phyloP scores from a whole-genome alignment of 2,113 vertebrate species.

The Budorcas taxicolor region DNA sequence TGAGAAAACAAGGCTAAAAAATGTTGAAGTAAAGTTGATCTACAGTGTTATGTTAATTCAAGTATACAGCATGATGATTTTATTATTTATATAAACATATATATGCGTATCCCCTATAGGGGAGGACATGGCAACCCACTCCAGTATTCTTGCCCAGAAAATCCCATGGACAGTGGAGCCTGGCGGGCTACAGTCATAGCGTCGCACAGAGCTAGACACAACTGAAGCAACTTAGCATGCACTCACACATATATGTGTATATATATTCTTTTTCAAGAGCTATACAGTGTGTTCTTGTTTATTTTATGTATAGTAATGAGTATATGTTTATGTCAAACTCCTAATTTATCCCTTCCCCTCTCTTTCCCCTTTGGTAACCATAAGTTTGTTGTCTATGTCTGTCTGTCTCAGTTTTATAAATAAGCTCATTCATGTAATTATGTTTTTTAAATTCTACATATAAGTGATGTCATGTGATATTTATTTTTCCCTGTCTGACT shows the following conservation, averaged over 20 bases:
- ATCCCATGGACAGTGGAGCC: background rate
- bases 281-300: background rate
- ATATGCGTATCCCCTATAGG: background rate
- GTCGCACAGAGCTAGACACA: background rate
- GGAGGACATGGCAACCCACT: background rate
- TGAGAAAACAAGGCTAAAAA: background rate
- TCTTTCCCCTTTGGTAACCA: background rate
- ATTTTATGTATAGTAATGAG: background rate
- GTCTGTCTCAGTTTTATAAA: background rate
- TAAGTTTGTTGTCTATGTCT: background rate
- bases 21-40: background rate
- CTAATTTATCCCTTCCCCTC: background rate
- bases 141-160: background rate
- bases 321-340: background rate
- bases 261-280: background rate
- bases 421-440: background rate
- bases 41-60: background rate
- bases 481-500: background rate
- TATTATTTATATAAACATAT: background rate
- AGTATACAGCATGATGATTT: background rate
- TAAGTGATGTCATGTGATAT: background rate
- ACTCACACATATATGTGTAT: background rate
- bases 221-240: background rate
- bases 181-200: fast-evolving
- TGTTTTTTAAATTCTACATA: background rate